Conservation (phyloP, 1,140 invertebrate species). For the Monomorium pharaonis region DNA sequence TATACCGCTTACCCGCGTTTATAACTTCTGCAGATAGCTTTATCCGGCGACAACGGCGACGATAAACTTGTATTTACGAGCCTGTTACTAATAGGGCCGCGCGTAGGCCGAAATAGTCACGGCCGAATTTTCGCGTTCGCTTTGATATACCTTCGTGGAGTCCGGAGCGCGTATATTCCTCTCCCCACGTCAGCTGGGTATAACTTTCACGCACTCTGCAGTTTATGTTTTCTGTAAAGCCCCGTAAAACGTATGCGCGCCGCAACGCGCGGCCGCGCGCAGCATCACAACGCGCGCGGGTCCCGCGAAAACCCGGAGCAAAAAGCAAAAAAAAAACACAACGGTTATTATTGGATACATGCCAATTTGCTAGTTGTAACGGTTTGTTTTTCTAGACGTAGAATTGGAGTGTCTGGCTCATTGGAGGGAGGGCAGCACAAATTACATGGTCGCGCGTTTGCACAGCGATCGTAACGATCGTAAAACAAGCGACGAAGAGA, state of each 20-base stretch:
- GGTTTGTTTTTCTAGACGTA: constrained; percentile 87
- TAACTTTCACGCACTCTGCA: constrained; percentile 22
- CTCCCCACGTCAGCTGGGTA: not conserved
- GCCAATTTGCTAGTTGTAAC: constrained; percentile 43
- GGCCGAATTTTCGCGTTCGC: constrained; percentile 23
- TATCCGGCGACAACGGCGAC: constrained; percentile 22
- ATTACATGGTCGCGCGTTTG: constrained; percentile 91
- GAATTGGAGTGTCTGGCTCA: constrained; percentile 92
- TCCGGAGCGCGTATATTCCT: not conserved
- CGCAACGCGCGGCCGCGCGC: not conserved
- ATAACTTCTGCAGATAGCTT: constrained; percentile 49
- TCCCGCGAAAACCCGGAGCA: not conserved
- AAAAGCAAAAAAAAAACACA: constrained; percentile 17
- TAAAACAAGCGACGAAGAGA: constrained; percentile 86
- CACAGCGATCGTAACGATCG: constrained; percentile 86
- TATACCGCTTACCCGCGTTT: constrained; percentile 33
- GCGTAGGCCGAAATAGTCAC: constrained; percentile 14
- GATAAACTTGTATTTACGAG: constrained; percentile 47
- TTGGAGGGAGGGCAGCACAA: constrained; percentile 94
- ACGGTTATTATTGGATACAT: constrained; percentile 51
- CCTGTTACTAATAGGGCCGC: constrained; percentile 42
- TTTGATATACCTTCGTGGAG: not conserved
- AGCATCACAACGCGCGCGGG: not conserved
- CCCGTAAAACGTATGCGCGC: constrained; percentile 15
- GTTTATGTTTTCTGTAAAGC: constrained; percentile 27